Conservation (phyloP, 2,113 vertebrate species). For the Seriola aureovittata region DNA sequence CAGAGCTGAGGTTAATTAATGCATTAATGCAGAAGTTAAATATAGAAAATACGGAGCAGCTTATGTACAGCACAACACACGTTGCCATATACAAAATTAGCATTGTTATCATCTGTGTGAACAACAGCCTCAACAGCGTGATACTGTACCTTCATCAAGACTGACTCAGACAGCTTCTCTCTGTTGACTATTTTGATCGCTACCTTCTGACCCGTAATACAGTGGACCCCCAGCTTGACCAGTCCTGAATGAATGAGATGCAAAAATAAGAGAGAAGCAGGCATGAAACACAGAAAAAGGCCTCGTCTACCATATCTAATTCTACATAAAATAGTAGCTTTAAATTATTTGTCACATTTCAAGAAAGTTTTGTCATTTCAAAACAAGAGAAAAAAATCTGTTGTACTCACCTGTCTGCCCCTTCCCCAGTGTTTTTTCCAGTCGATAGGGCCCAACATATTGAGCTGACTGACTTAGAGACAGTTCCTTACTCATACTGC, state of each 20-base stretch:
- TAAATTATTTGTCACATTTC: neutral
- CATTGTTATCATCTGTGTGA: constrained; percentile 14
- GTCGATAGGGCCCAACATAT: constrained; percentile 87
- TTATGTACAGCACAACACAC: constrained; percentile 12
- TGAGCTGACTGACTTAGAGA: constrained; percentile 86
- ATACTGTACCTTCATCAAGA: constrained; percentile 92
- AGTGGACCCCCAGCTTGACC: constrained; percentile 93
- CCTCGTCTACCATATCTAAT: neutral
- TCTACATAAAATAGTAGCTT: neutral
- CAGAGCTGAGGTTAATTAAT: constrained; percentile 16
- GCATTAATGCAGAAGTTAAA: constrained; percentile 21
- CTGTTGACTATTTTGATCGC: constrained; percentile 96
- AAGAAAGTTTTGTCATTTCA: neutral
- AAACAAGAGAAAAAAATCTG: no score
- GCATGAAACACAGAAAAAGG: neutral
- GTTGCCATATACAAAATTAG: constrained; percentile 3
- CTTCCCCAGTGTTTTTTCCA: constrained; percentile 88
- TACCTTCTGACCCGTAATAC: constrained; percentile 94
- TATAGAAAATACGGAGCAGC: constrained; percentile 24
- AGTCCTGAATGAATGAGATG: constrained; percentile 82
- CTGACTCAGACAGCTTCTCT: constrained; percentile 94
- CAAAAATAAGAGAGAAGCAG: neutral
- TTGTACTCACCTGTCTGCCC: constrained; percentile 85
- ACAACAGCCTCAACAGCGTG: constrained; percentile 16
- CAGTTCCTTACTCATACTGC: constrained; percentile 87